These are phyloP conservation scores for Pteria penguin DNA, from an alignment of 2,888 invertebrate species.

Conservation along the genomic window DNA sequence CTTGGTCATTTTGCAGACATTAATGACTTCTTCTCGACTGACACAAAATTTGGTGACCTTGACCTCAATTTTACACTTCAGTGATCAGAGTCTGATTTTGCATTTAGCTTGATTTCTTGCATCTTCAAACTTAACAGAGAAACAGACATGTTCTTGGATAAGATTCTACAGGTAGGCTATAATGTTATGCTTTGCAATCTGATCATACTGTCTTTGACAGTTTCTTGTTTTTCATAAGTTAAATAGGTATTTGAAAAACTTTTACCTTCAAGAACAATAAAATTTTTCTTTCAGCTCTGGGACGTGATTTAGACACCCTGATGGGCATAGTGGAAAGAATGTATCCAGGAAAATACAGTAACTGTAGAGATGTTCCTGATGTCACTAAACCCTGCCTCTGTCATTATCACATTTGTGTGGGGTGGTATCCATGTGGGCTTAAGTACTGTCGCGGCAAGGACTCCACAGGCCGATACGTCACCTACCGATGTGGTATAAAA, in stretches of 20 bases:
- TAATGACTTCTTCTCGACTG: too few species aligned
- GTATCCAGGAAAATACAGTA: slow-evolving; percentile 82
- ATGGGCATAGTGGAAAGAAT: slow-evolving; percentile 87
- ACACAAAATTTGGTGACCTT: too few species aligned
- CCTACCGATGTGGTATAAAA: slow-evolving; percentile 96
- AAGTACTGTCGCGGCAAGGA: slow-evolving; percentile 95
- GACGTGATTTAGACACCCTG: slow-evolving; percentile 67
- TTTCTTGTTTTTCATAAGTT: too few species aligned
- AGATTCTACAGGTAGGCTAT: too few species aligned
- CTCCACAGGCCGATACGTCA: slow-evolving; percentile 84
- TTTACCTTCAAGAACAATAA: neutral
- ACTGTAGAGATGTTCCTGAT: slow-evolving; percentile 72
- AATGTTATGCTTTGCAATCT: too few species aligned
- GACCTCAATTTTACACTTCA: too few species aligned
- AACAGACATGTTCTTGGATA: too few species aligned
- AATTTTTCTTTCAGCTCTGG: slow-evolving; percentile 67
- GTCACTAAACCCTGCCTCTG: slow-evolving; percentile 87
- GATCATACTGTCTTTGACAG: too few species aligned
- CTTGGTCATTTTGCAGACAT: too few species aligned
- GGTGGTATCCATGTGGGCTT: slow-evolving; percentile 97
- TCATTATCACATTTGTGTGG: slow-evolving; percentile 92
- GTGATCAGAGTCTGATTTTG: too few species aligned
- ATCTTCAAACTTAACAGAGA: too few species aligned
- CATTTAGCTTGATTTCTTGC: too few species aligned
- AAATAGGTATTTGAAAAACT: neutral